Base-by-base conservation (phyloP, 2,888 invertebrate species). In the Cataglyphis albicans region DNA sequence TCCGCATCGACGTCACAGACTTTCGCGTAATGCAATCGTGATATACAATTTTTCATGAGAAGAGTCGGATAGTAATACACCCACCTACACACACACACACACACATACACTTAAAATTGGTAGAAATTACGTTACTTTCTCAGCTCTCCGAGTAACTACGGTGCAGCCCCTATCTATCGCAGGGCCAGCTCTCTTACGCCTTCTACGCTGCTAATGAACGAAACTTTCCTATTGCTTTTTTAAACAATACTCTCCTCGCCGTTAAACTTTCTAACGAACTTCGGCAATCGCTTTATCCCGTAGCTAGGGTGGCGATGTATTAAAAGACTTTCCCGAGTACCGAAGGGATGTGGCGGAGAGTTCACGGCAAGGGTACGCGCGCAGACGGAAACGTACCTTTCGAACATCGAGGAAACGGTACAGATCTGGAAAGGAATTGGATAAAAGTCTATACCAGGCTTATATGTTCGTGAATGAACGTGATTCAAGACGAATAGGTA, bases 161-260 rank as follows among this genome's bases (percentile, higher is more conserved):
- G 29, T n/a, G 21, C 32, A 35, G 44, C 81, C 25, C 57, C 41
- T 76, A 63, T 44, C 64, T 63, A 70, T 57, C 35, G 41, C 67
- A 74, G 57, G 63, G 70, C 44, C 35, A 63, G 74, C 72, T 68
- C 72, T 68, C 65, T 83, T 72, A 84, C 85, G 78, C 83, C 84
- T 85, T 87, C 74, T 84, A 70, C 82, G 83, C 87, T 80, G 82
- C 86, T 91, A 91, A 91, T 90, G 89, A 91, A 90, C 87, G 73
- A 86, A 91, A 91, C 90, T 91, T 91, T 90, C 81, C 85, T 90
- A 90, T 91, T 91, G 89, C 89, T 90, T 91, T 91, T 91, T 90
- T 89, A 89, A 91, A 89, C 90, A 90, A 90, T 91, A 85, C 86
- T 84, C 84, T 81, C 52, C 82, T 85, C 41, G 78, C 73, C 85